These are phyloP conservation scores for Knipowitschia caucasica DNA, from an alignment of 2,797 vertebrate genomes.

Conservation along the genomic window DNA sequence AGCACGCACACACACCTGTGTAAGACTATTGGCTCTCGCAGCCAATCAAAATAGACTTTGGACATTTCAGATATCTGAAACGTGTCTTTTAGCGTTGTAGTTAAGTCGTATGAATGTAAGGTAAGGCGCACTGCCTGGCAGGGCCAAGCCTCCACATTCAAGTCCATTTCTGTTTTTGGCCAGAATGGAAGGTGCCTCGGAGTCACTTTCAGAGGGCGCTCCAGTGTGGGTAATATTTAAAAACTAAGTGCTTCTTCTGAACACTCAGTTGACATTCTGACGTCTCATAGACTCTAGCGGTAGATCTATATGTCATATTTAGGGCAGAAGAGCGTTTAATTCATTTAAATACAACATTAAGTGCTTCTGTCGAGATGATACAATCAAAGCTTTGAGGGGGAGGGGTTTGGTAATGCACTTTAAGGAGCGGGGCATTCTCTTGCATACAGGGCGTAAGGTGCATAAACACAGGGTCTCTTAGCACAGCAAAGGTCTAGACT, in stretches of 20 bases:
- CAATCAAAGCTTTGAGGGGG: slow-evolving; percentile 72
- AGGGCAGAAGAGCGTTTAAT: slow-evolving; percentile 47
- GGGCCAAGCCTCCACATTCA: slow-evolving; percentile 27
- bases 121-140: slow-evolving; percentile 37
- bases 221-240: slow-evolving; percentile 70
- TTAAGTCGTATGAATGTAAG: slow-evolving; percentile 34
- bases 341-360: slow-evolving; percentile 74
- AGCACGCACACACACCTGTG: slow-evolving; percentile 25
- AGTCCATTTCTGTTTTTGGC: slow-evolving; percentile 51
- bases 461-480: slow-evolving; percentile 60
- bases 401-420: slow-evolving; percentile 60
- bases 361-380: slow-evolving; percentile 76
- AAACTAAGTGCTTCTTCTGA: slow-evolving; percentile 73
- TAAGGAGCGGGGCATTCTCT: slow-evolving; percentile 50
- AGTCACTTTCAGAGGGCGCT: slow-evolving; percentile 65
- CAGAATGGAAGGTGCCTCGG: slow-evolving; percentile 61
- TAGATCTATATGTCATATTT: slow-evolving; percentile 50
- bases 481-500: slow-evolving; percentile 61
- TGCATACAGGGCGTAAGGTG: slow-evolving; percentile 76
- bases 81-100: slow-evolving; percentile 40
- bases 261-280: slow-evolving; percentile 78
- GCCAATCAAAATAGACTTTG: slow-evolving; percentile 56
- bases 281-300: slow-evolving; percentile 71
- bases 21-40: slow-evolving; percentile 20
- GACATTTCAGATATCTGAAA: slow-evolving; percentile 53